Percentiles rank a stretch among this genome's conserved stretches.
These are phyloP conservation scores for Pteronotus mesoamericanus DNA, from an alignment of 2,797 vertebrate species.

Conservation along the genomic window DNA sequence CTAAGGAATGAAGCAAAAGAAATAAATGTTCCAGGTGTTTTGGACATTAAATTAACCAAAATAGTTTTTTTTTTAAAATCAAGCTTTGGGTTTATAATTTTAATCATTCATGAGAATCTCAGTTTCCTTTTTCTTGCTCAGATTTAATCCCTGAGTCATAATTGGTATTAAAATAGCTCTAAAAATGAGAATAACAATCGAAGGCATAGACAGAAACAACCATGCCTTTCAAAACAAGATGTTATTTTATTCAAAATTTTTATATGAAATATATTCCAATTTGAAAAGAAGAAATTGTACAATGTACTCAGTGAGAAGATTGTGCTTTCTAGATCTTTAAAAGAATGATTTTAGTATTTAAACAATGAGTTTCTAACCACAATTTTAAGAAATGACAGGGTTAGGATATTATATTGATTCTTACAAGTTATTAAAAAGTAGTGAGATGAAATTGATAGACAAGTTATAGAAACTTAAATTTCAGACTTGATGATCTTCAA, in stretches of 20 bases:
- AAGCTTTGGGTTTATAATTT: neutral
- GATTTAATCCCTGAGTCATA: neutral
- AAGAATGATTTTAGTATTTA: neutral
- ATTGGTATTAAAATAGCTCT: conserved; percentile 27
- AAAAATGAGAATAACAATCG: neutral
- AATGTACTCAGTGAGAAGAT: neutral
- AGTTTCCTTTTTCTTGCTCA: neutral
- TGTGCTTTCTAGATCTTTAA: neutral
- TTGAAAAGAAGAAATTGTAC: conserved; percentile 14
- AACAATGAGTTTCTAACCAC: neutral
- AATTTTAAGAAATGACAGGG: neutral
- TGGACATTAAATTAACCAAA: neutral
- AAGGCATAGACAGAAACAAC: neutral
- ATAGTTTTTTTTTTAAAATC: neutral
- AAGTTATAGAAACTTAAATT: conserved; percentile 21
- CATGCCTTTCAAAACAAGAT: neutral
- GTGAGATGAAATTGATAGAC: neutral
- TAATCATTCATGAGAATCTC: conserved; percentile 28
- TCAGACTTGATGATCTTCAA: neutral
- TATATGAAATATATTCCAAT: neutral
- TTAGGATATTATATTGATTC: neutral
- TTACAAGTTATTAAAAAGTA: neutral
- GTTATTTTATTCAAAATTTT: neutral
- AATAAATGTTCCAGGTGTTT: neutral
- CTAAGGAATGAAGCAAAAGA: neutral